Evolutionary conservation across 2,888 invertebrate species (phyloP).

Genomic region (Leucophora obtusa): DNA sequence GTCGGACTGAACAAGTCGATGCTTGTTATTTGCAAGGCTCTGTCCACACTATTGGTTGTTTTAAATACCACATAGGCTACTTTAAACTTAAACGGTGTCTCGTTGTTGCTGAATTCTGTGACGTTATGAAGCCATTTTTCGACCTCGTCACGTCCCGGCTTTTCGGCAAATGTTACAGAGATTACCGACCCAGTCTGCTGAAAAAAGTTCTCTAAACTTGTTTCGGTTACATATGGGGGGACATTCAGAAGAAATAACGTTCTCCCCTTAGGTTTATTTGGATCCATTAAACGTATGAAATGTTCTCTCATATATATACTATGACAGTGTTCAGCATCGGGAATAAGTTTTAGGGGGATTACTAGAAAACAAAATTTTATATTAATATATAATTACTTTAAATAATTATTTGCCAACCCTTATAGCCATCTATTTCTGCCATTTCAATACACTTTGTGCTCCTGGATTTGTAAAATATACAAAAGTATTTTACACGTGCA

Average conservation of each 20-base stretch:
- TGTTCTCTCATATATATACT: conserved; percentile 84
- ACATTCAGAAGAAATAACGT: conserved; percentile 90
- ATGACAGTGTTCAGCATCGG: conserved; percentile 69
- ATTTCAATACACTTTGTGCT: conserved; percentile 56
- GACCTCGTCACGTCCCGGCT: conserved; percentile 71
- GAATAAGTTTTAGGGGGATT: conserved; percentile 70
- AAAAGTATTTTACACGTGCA: background rate
- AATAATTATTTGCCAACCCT: conserved; percentile 67
- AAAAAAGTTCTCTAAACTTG: conserved; percentile 81
- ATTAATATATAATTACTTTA: background rate
- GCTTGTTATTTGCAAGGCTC: conserved; percentile 81
- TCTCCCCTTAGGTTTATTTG: conserved; percentile 86
- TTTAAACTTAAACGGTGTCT: conserved; percentile 81
- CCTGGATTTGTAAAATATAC: background rate
- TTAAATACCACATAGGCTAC: conserved; percentile 89
- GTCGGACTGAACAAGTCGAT: conserved; percentile 80
- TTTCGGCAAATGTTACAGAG: conserved; percentile 76
- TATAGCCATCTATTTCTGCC: conserved; percentile 74
- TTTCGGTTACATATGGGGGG: conserved; percentile 87
- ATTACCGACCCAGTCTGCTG: conserved; percentile 78
- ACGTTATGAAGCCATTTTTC: conserved; percentile 68
- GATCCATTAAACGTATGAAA: conserved; percentile 83
- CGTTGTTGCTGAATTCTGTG: conserved; percentile 67
- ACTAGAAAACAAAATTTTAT: conserved; percentile 65
- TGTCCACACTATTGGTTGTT: conserved; percentile 82